phyloP scores from a whole-genome alignment of 2,113 vertebrate genomes.

The Chloroceryle aenea region DNA sequence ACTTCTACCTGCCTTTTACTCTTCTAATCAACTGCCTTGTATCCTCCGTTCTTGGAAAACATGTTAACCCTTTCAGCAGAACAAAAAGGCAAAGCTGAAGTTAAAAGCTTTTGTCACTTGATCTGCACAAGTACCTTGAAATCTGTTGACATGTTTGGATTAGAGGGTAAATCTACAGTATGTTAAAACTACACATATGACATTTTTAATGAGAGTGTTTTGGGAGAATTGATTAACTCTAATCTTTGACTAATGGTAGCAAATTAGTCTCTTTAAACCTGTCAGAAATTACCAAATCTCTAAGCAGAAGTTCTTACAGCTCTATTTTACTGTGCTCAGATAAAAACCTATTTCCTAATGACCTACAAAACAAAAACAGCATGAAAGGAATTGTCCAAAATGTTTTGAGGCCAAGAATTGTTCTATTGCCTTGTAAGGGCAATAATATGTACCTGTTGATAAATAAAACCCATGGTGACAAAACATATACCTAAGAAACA shows the following conservation, averaged over 20 bases:
- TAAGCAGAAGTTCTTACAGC: not conserved
- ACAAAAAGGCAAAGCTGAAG: not conserved
- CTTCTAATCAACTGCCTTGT: not conserved
- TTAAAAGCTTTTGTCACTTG: not conserved
- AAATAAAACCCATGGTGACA: not conserved
- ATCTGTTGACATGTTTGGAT: conserved; percentile 6
- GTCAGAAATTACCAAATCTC: not conserved
- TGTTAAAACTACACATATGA: not conserved
- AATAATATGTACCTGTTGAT: not conserved
- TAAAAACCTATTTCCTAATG: not conserved
- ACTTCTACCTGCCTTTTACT: not conserved
- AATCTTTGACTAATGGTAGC: not conserved
- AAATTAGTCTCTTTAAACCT: not conserved
- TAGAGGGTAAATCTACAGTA: not conserved
- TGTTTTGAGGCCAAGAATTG: not conserved
- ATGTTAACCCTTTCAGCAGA: not conserved
- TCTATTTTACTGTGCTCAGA: not conserved
- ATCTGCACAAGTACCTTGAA: not conserved
- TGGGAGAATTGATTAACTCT: not conserved
- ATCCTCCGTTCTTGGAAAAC: not conserved
- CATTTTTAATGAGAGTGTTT: not conserved
- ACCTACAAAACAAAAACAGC: not conserved
- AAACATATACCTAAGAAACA: not conserved
- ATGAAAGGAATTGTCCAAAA: not conserved
- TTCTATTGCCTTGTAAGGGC: not conserved